Percentiles rank a stretch among this genome's conserved stretches.
Evolutionary conservation across 2,113 vertebrate genomes (phyloP).

Genomic region (Machaerirhynchus nigripectus): DNA sequence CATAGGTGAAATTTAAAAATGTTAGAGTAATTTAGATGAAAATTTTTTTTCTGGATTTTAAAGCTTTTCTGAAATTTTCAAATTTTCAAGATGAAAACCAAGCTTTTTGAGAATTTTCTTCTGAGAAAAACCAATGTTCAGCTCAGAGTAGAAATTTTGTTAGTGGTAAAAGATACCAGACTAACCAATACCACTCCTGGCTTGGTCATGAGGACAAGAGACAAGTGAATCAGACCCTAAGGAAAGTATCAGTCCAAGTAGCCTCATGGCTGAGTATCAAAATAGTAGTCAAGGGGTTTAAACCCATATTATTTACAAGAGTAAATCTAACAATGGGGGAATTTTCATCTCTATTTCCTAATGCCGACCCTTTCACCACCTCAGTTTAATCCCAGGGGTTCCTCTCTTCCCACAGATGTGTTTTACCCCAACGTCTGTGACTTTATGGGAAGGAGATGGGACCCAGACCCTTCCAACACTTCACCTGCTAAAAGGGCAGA

Average conservation of each 20-base stretch:
- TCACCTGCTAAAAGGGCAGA: not conserved
- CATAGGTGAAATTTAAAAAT: not conserved
- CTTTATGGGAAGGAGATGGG: not conserved
- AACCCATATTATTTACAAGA: not conserved
- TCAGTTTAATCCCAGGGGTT: not conserved
- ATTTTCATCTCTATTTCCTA: not conserved
- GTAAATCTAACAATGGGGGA: not conserved
- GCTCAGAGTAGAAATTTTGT: not conserved
- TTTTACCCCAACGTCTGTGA: accelerated
- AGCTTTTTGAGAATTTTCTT: not conserved
- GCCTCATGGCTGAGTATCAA: not conserved
- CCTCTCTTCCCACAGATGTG: not conserved
- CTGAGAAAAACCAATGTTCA: not conserved
- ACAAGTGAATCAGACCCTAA: not conserved
- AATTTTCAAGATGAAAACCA: not conserved
- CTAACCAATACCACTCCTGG: not conserved
- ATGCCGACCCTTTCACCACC: not conserved
- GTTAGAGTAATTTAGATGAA: not conserved
- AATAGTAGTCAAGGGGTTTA: accelerated
- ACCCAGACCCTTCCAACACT: not conserved
- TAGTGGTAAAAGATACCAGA: not conserved
- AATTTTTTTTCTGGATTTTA: not conserved
- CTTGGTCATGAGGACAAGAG: not conserved
- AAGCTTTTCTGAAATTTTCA: not conserved
- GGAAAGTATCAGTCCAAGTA: not conserved